A percentile compares a stretch with the other conserved stretches of the same genome.
Conservation (phyloP, 1,140 invertebrate genomes). For the Drosophila littoralis region DNA sequence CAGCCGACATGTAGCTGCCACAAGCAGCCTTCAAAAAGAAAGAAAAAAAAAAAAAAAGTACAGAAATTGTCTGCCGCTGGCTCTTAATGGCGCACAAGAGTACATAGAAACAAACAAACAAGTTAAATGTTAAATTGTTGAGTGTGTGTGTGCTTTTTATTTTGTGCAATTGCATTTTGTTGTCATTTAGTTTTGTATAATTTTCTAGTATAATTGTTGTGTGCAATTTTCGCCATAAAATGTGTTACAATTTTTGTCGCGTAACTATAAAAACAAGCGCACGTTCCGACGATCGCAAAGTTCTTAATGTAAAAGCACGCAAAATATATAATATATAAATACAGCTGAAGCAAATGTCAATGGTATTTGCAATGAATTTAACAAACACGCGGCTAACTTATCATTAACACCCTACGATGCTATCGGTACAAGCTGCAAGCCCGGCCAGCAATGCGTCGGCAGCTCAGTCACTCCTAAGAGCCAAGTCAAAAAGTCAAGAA, state of each 20-base stretch:
- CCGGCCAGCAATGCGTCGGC: conserved; percentile 24
- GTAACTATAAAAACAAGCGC: conserved; percentile 63
- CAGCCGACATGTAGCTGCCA: conserved; percentile 26
- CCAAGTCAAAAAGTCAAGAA: conserved; percentile 29
- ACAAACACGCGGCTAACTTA: not conserved
- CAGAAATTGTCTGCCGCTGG: conserved; percentile 41
- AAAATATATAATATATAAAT: conserved; percentile 22
- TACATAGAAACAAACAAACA: conserved; percentile 19
- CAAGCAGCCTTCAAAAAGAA: conserved; percentile 42
- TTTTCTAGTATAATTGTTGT: conserved; percentile 33
- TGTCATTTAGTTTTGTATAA: conserved; percentile 47
- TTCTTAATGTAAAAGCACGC: not conserved
- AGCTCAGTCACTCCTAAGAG: conserved; percentile 21
- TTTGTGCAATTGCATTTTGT: conserved; percentile 42
- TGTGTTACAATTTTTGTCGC: conserved; percentile 61
- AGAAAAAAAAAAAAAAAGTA: conserved; percentile 13
- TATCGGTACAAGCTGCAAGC: conserved; percentile 40
- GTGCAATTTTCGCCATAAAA: conserved; percentile 54
- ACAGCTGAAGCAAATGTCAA: conserved; percentile 24
- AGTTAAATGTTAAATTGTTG: conserved; percentile 16
- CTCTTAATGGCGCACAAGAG: conserved; percentile 22
- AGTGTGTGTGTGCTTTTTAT: conserved; percentile 25
- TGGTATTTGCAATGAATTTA: conserved; percentile 2
- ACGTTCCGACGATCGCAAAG: conserved; percentile 55
- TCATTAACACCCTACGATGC: conserved; percentile 41